Base-by-base conservation (phyloP, 2,888 invertebrate genomes). In the Cloeon dipterum region DNA sequence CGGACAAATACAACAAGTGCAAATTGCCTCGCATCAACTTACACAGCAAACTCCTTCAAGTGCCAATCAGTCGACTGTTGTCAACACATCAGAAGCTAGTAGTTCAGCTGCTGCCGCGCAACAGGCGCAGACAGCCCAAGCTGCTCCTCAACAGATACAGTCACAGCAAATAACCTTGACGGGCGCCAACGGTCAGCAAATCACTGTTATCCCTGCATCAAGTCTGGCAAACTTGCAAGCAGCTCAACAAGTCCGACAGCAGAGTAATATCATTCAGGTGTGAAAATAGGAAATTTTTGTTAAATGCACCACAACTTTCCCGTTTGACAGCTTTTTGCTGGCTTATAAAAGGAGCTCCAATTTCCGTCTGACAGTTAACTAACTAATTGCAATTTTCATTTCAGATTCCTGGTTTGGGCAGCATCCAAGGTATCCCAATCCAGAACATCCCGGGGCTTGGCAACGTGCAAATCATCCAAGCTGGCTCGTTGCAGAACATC, bases 1-100 rank as follows among this genome's bases (percentile, higher is more conserved):
- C 36, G 86, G 86, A 1, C 86, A 85, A 51, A 74, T 86, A 39
- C 88, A 88, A 47, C 83, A 86, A 52, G 78, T 89, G 25, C 86
- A 88, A 56, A 69, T 86, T 41, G 70, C 78, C 0, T 74, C 73
- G 3, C 36, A 40, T 19, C 42, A 43, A 26, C 47, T 44, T 45
- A 39, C 48, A 40, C 50, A 49, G 37, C 58, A 48, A 46, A 41
- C 42, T 42, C 37, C 46, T 44, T 35, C 36, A 21, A 50, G 51
- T 37, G 52, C 53, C 17, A n/a, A n/a, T n/a, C n/a, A n/a, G n/a
- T n/a, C n/a, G n/a, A 54, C 54, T 13, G 54, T 59, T 37, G 46
- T 45, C 36, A 39, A 20, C 23, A 29, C 29, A 7, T 7, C 11
- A 8, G 23, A 23, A 7, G 23, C 8, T 23, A 23, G 23, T 8